Percentiles rank a stretch among this genome's conserved stretches.
Conservation (phyloP, 2,888 invertebrate genomes). For the Drosophila meridionalis region DNA sequence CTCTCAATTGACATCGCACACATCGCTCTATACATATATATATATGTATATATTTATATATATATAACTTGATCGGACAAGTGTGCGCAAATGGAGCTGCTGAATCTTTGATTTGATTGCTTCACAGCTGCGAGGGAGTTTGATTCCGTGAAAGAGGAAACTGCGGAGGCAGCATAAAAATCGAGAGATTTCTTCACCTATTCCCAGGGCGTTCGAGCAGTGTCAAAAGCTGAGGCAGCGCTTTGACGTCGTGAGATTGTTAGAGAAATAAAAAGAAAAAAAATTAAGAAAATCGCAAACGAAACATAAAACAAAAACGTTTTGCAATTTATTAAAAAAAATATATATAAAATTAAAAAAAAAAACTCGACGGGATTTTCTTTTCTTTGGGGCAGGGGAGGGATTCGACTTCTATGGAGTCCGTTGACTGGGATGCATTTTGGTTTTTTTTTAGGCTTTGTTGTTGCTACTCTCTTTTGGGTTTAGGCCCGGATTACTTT, state of each 20-base stretch:
- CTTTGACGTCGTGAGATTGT: slow-evolving; percentile 57
- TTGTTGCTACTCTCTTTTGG: not conserved
- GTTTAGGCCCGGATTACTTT: not conserved
- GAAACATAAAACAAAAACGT: slow-evolving; percentile 36
- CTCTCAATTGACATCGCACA: not conserved
- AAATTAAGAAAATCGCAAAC: slow-evolving; percentile 34
- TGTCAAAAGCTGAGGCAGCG: slow-evolving; percentile 54
- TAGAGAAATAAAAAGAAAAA: slow-evolving; percentile 8
- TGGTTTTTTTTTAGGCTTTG: not conserved
- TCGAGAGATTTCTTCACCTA: slow-evolving; percentile 71
- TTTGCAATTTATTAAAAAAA: slow-evolving; percentile 50
- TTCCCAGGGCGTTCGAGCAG: slow-evolving; percentile 50
- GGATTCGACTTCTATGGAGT: not conserved
- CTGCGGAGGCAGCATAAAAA: slow-evolving; percentile 54
- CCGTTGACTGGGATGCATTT: slow-evolving; percentile 15
- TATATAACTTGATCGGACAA: not conserved
- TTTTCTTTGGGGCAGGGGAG: not conserved
- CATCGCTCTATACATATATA: not conserved
- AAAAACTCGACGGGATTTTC: not conserved
- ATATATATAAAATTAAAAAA: not conserved
- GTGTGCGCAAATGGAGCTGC: slow-evolving; percentile 5
- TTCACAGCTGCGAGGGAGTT: slow-evolving; percentile 50
- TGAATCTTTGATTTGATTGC: slow-evolving; percentile 51
- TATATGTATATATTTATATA: not conserved
- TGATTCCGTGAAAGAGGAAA: slow-evolving; percentile 66